Conservation (phyloP, 2,797 vertebrate genomes). For the Natrix natrix region DNA sequence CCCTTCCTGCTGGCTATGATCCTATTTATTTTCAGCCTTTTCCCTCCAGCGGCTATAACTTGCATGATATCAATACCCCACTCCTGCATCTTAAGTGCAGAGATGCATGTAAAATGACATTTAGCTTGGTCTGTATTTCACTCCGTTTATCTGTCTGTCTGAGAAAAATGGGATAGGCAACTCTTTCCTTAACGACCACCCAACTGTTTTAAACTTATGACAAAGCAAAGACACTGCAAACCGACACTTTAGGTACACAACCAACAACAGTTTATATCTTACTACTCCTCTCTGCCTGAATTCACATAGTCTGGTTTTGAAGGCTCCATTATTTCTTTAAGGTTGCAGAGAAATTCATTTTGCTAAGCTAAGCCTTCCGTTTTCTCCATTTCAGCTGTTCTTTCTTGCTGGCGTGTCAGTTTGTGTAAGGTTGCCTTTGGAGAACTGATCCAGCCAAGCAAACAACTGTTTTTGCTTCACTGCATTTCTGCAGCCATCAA, state of each 20-base stretch:
- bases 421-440: background rate
- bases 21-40: background rate
- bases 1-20: background rate
- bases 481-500: background rate
- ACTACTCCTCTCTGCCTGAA: background rate
- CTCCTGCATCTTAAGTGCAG: background rate
- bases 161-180: background rate
- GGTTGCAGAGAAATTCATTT: background rate
- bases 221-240: background rate
- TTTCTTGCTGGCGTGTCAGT: background rate
- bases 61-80: background rate
- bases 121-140: background rate
- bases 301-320: background rate
- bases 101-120: background rate
- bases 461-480: constrained; percentile 5
- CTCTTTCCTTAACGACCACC: background rate
- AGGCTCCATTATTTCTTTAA: background rate
- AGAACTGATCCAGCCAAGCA: background rate
- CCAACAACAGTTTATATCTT: background rate
- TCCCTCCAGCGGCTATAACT: background rate
- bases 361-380: background rate
- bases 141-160: background rate
- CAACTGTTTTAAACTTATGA: background rate
- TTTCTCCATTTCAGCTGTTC: background rate
- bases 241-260: background rate